Base-by-base conservation (phyloP, 2,888 invertebrate genomes). In the Protophormia terraenovae region DNA sequence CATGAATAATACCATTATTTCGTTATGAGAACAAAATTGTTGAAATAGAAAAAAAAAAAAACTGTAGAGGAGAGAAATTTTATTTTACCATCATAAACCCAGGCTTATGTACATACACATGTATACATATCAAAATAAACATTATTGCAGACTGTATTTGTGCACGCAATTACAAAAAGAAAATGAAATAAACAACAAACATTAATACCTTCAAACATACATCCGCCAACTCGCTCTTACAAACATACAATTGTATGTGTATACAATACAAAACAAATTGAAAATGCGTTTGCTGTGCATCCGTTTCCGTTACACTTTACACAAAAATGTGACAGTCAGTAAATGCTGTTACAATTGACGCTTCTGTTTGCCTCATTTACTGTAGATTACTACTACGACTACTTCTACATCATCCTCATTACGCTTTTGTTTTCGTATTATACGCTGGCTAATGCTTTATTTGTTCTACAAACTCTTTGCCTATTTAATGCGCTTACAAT, bases 241-340 rank as follows among this genome's bases (percentile, higher is more conserved):
- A 73, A 38, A 62, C 32, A 66, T 41, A 62, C 16, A 81, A n/a
- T n/a, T n/a, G n/a, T n/a, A n/a, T n/a, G n/a, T n/a, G n/a, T n/a
- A n/a, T n/a, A n/a, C n/a, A n/a, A n/a, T 67, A 64, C 60, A 58
- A 69, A 84, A 62, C 32, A 45, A 72, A 77, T 64, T 32, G 29
- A 75, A 62, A 77, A 69, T 80, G 67, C 79, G 66, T 86, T 67
- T 62, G 79, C 47, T 24, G 3, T 19, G 27, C 22, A 67, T 86
- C 72, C 86, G 62, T 47, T 83, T 86, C 84, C 84, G 84, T 75
- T 71, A 82, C 38, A 82, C 73, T 82, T 75, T 60, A 60, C 72
- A 35, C 55, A 55, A 5, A 73, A 78, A 73, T 82, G 55, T 75
- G 73, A 73, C 69, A 78, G 78, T 58, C 73, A 78, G 19, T 47